A percentile compares a stretch with the other conserved stretches of the same genome.
Conservation (phyloP, 2,888 invertebrate genomes). For the Lamellibrachia columna region DNA sequence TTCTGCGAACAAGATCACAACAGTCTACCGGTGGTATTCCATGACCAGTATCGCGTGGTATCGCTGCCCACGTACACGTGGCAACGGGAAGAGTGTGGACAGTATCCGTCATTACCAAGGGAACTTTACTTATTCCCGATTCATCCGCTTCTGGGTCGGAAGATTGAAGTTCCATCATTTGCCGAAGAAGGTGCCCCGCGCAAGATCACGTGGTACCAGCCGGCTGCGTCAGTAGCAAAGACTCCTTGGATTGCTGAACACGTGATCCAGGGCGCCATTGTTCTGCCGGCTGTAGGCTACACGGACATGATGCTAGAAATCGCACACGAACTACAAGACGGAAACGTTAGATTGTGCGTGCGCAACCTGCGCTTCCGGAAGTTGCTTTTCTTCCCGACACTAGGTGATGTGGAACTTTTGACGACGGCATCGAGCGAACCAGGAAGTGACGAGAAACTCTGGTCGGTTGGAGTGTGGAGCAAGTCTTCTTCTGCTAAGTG, state of each 20-base stretch:
- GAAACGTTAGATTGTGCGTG: background rate
- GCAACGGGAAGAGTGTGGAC: background rate
- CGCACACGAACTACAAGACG: background rate
- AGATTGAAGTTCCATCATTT: background rate
- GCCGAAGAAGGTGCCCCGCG: background rate
- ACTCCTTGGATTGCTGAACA: background rate
- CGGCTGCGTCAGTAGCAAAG: background rate
- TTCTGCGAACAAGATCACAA: background rate
- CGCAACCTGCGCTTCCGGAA: background rate
- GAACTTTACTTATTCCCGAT: background rate
- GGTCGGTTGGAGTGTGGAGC: background rate
- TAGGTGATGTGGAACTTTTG: background rate
- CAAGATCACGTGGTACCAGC: conserved; percentile 6
- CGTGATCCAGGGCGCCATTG: background rate
- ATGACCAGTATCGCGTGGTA: background rate
- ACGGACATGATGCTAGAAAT: conserved; percentile 4
- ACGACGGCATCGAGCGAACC: background rate
- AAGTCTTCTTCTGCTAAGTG: background rate
- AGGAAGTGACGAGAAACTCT: background rate
- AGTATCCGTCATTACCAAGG: background rate
- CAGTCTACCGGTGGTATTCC: background rate
- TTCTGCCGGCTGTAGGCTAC: background rate
- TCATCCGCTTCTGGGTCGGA: background rate
- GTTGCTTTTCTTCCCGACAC: background rate
- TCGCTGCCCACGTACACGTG: background rate